Evolutionary conservation across 2,113 vertebrate genomes (phyloP).

Genomic region (Daphoenositta chrysoptera): DNA sequence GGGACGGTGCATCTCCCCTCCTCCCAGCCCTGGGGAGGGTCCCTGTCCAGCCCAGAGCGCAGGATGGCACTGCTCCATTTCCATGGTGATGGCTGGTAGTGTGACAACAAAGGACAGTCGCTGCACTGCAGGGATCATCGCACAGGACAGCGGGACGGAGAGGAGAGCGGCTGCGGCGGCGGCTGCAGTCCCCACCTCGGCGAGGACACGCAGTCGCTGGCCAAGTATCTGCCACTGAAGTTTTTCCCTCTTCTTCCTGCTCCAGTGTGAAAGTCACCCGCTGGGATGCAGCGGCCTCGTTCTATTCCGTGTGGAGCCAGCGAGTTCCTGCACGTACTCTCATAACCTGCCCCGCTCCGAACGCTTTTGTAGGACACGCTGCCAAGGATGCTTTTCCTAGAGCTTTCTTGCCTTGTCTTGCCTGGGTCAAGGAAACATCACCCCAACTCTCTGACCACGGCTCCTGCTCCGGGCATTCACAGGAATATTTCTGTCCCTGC

Average conservation of each 20-base stretch:
- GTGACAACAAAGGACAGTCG: background rate
- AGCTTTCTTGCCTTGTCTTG: background rate
- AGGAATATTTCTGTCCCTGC: background rate
- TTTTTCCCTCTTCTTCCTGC: background rate
- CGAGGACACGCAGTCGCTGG: accelerated
- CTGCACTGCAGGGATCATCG: background rate
- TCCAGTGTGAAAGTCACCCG: background rate
- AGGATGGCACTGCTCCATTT: background rate
- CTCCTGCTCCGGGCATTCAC: background rate
- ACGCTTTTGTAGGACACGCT: background rate
- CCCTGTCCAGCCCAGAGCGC: accelerated
- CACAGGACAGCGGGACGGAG: background rate
- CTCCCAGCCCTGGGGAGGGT: background rate
- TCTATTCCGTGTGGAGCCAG: background rate
- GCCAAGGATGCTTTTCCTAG: background rate
- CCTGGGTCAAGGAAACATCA: background rate
- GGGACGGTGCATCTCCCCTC: background rate
- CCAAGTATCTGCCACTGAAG: background rate
- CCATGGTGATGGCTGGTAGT: background rate
- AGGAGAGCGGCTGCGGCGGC: background rate
- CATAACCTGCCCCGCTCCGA: accelerated
- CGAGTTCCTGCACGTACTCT: background rate
- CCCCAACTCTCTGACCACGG: background rate
- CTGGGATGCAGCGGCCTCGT: background rate
- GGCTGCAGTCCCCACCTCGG: background rate